phyloP scores from a whole-genome alignment of 2,113 vertebrate species.

The Cochlearius cochlearius region DNA sequence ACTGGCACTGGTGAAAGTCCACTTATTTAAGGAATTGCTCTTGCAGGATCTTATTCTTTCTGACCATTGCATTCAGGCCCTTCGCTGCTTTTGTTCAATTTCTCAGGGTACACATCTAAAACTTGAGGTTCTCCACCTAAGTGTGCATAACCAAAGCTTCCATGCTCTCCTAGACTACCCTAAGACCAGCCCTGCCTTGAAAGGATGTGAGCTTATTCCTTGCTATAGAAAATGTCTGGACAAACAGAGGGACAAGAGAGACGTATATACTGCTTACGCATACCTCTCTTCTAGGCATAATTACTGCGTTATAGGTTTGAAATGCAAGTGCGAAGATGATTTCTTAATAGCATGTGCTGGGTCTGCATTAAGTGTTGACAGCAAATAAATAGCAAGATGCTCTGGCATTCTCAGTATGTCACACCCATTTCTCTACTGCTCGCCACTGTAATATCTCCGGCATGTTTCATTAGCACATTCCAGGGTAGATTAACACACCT shows the following conservation, averaged over 20 bases:
- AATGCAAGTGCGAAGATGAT: neutral
- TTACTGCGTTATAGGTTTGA: neutral
- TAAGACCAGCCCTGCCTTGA: neutral
- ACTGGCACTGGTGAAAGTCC: neutral
- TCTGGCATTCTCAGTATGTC: neutral
- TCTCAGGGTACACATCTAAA: neutral
- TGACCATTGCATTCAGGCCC: neutral
- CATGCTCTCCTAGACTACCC: neutral
- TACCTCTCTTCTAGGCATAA: neutral
- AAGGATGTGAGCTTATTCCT: neutral
- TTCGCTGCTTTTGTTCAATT: neutral
- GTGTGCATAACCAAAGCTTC: neutral
- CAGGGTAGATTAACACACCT: neutral
- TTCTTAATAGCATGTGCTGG: slow-evolving; percentile 22
- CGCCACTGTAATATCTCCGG: neutral
- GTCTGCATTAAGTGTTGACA: slow-evolving; percentile 6
- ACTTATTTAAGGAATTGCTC: neutral
- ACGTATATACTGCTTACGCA: neutral
- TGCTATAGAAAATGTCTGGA: neutral
- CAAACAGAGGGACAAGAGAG: neutral
- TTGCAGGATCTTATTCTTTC: neutral
- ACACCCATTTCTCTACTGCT: slow-evolving; percentile 5
- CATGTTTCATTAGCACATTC: slow-evolving; percentile 49
- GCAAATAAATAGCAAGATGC: neutral
- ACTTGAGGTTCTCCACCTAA: neutral